Evolutionary conservation across 1,140 invertebrate genomes (phyloP), one percentile per base, ranked within the genome.

Genomic region (Megalopta genalis): DNA sequence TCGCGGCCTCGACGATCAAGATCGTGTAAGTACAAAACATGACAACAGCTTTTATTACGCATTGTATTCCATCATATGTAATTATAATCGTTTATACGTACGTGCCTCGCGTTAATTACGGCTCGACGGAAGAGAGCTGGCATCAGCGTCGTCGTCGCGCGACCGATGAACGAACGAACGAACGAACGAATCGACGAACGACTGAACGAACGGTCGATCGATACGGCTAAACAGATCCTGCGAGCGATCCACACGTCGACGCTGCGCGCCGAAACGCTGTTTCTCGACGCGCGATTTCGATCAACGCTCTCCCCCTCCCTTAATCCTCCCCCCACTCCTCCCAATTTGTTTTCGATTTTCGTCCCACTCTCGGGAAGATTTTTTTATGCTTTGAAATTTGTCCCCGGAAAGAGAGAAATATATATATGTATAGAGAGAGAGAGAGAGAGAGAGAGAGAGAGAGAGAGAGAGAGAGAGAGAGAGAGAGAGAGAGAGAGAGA

Each of bases 1-100:
- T 73, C 0, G 12, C 1, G 32, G 32, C 60, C 83, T 89, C 79
- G 68, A 86, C 10, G 3, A 84, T 82, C 72, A 86, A 46, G 42
- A 81, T 21, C 49, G 76, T 88, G 79, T 91, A 91, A 91, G 89
- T 91, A 92, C 90, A 91, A 91, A 89, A 90, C 83, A 84, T 87
- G 89, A 91, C 87, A 89, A 91, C 88, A 87, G 87, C 84, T 90
- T 90, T 84, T 90, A 90, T 90, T 18, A 52, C 86, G 90, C 81
- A 87, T 86, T 76, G 74, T 81, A 83, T 87, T 86, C 87, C 77
- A 70, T 87, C 49, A 6, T 52, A 52, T 52, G 86, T 87, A 46
- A 86, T 86, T 82, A 81, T 80, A 87, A 88, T 90, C 82, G 84
- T 81, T 87, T 81, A 86, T 86, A 80, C 73, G 85, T 87, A 90